Evolutionary conservation across 2,113 vertebrate genomes (phyloP).

Genomic region (Myxocyprinus asiaticus): DNA sequence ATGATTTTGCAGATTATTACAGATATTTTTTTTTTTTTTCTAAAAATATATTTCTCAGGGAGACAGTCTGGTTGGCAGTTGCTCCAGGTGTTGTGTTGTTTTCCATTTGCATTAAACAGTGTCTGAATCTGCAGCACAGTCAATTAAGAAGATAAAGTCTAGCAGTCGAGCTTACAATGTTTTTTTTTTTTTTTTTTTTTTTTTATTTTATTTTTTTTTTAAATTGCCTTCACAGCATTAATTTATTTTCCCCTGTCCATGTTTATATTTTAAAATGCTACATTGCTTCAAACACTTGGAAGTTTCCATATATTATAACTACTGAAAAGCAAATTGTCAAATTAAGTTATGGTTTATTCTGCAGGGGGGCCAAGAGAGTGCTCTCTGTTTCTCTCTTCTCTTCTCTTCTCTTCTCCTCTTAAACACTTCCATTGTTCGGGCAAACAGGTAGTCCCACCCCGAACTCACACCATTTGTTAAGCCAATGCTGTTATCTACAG

Average conservation of each 20-base stretch:
- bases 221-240: background rate
- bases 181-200: background rate
- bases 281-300: background rate
- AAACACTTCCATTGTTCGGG: no score
- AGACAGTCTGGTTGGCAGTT: slow-evolving; percentile 14
- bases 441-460: no score
- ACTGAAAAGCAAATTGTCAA: background rate
- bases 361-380: background rate
- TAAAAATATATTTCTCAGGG: background rate
- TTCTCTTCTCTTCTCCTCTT: no score
- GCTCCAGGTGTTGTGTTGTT: slow-evolving; percentile 39
- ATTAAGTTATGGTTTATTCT: background rate
- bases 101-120: slow-evolving; percentile 28
- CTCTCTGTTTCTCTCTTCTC: no score
- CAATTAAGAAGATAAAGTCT: slow-evolving; percentile 31
- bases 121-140: background rate
- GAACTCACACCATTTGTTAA: no score
- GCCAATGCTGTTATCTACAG: no score
- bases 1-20: slow-evolving; percentile 16
- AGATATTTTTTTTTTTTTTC: background rate
- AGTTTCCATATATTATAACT: background rate
- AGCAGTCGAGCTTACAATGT: background rate
- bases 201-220: background rate
- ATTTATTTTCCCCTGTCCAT: no score
- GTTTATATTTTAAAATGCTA: slow-evolving; percentile 8